Evolutionary conservation across 2,113 vertebrate genomes (phyloP).

Genomic region (Dromas ardeola): DNA sequence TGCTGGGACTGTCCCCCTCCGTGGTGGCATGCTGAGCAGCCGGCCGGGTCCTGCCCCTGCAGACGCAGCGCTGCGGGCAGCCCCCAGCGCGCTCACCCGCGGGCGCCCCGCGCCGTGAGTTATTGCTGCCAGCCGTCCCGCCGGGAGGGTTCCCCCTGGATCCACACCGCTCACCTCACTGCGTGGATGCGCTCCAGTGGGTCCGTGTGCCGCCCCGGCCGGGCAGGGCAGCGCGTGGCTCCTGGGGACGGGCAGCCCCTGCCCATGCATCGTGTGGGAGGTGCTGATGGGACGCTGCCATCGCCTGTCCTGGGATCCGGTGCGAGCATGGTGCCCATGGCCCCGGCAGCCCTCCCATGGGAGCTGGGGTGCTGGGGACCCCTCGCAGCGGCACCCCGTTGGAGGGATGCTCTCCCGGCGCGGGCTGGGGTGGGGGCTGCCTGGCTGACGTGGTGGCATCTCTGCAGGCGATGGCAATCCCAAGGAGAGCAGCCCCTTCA

Average conservation of each 20-base stretch:
- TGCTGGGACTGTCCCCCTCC: not conserved
- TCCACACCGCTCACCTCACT: not conserved
- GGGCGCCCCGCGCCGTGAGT: not conserved
- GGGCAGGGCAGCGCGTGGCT: not conserved
- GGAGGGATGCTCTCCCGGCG: not conserved
- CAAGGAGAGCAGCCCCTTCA: conserved; percentile 98
- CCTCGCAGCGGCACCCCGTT: accelerated
- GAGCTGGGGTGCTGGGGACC: not conserved
- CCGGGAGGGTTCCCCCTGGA: not conserved
- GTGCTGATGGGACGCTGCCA: not conserved
- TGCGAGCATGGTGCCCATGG: accelerated
- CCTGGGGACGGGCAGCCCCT: not conserved
- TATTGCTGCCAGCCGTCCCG: not conserved
- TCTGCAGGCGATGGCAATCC: conserved; percentile 92
- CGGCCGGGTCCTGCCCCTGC: not conserved
- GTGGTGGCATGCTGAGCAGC: accelerated
- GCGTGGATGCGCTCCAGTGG: not conserved
- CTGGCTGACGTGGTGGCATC: not conserved
- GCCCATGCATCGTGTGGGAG: accelerated
- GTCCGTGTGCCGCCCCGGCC: accelerated
- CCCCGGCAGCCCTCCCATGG: accelerated
- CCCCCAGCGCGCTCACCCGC: accelerated
- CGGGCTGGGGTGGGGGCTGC: not conserved
- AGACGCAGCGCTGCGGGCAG: accelerated
- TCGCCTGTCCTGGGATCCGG: not conserved